Base-by-base conservation (phyloP, 2,888 invertebrate species). In the Tribolium freemani region DNA sequence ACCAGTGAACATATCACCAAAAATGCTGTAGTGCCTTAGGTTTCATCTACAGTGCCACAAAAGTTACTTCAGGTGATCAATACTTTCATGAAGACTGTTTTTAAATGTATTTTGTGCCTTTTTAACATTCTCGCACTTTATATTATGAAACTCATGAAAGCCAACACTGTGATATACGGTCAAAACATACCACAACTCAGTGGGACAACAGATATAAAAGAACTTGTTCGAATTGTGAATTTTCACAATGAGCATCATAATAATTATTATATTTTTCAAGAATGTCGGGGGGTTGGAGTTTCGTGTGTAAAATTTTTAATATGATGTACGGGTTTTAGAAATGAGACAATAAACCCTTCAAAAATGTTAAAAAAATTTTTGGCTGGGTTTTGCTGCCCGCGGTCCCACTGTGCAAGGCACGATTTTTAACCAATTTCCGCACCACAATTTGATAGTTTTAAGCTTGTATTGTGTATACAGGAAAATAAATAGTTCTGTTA, bases 131-230 rank as follows among this genome's bases (percentile, higher is more conserved):
- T 69, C n/a, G 61, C 63, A 63, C 69, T 71, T 69, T 53, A 57
- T 11, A 46, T 13, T 60, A 10, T 16, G 10, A 51, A 57, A 53
- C 53, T 53, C 45, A 57, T 48, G 31, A 64, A 68, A 20, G 48
- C 50, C 57, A 57, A 64, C 71, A 71, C 71, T 71, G 71, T 71
- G 71, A 71, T 71, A 70, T 64, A 69, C 61, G 20, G 13, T 30
- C 38, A 48, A 68, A 50, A 38, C 21, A 30, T 45, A 58, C 58
- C 38, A 13, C 38, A 57, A 16, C 38, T 13, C 21, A 16, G 16
- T 16, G 16, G 16, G 16, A 16, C 16, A 16, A n/a, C n/a, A n/a
- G n/a, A n/a, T n/a, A n/a, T n/a, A n/a, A n/a, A 16, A 16, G 2
- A 16, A 16, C 2, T 16, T 16, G 16, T 1, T 2, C 16, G 2